Percentiles rank a stretch among this genome's conserved stretches.
Conservation (phyloP, 2,797 vertebrate genomes). For the Cynodonichthys magdalenae region DNA sequence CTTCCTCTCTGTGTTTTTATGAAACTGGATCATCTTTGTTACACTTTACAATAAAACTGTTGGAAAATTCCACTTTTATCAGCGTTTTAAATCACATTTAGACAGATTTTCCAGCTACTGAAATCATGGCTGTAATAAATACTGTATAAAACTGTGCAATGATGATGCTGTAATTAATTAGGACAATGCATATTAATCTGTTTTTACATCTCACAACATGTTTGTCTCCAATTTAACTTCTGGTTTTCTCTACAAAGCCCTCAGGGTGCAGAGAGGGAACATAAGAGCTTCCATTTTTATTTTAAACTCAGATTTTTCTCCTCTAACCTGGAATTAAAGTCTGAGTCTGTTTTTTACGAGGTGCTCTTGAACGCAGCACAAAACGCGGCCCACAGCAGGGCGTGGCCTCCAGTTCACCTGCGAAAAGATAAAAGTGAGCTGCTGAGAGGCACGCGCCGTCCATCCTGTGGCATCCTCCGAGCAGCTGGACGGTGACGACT, state of each 20-base stretch:
- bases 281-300: background rate
- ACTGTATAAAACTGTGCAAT: no score
- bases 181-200: no score
- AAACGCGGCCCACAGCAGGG: conserved; percentile 7
- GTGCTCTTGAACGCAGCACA: conserved; percentile 52
- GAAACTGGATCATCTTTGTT: background rate
- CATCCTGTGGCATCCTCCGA: conserved; percentile 36
- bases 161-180: no score
- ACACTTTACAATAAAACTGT: background rate
- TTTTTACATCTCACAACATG: no score
- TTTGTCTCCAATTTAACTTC: no score
- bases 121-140: background rate
- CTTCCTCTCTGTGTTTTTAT: conserved; percentile 1
- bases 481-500: conserved; percentile 22
- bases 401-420: conserved; percentile 55
- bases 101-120: background rate
- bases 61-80: background rate
- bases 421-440: conserved; percentile 47
- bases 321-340: no score
- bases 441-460: conserved; percentile 34
- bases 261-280: no score
- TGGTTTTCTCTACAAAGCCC: no score
- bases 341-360: conserved; percentile 2
- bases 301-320: no score
- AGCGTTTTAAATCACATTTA: background rate